Percentiles rank a stretch among this genome's conserved stretches.
Conservation (phyloP, 2,113 vertebrate genomes). For the Thryonomys swinderianus region DNA sequence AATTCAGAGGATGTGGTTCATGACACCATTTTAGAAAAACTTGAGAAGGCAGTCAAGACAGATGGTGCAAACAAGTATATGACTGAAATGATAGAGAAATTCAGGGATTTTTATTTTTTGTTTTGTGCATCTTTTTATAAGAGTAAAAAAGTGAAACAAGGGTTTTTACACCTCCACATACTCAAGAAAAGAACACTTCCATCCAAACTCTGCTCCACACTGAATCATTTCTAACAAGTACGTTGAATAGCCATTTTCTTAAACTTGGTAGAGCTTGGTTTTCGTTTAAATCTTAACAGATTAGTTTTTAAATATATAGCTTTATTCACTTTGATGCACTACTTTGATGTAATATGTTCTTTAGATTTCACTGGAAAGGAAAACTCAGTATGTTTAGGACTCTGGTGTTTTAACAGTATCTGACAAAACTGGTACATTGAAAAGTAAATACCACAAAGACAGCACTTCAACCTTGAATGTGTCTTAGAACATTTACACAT, state of each 20-base stretch:
- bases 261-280: not conserved
- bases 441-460: constrained; percentile 44
- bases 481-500: not conserved
- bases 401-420: not conserved
- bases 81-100: not conserved
- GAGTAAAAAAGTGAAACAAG: constrained; percentile 20
- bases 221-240: not conserved
- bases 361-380: constrained; percentile 25
- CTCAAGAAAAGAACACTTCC: not conserved
- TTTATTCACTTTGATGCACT: not conserved
- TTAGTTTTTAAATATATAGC: not conserved
- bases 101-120: not conserved
- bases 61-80: not conserved
- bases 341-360: not conserved
- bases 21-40: not conserved
- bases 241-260: not conserved
- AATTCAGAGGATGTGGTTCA: not conserved
- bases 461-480: not conserved
- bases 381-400: not conserved
- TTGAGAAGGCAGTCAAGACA: constrained; percentile 20
- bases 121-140: constrained; percentile 24
- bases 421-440: not conserved
- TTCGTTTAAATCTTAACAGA: not conserved
- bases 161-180: not conserved
- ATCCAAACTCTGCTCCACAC: not conserved